These are phyloP conservation scores for Heterochromis multidens DNA, from an alignment of 2,113 vertebrate genomes.

Conservation along the genomic window DNA sequence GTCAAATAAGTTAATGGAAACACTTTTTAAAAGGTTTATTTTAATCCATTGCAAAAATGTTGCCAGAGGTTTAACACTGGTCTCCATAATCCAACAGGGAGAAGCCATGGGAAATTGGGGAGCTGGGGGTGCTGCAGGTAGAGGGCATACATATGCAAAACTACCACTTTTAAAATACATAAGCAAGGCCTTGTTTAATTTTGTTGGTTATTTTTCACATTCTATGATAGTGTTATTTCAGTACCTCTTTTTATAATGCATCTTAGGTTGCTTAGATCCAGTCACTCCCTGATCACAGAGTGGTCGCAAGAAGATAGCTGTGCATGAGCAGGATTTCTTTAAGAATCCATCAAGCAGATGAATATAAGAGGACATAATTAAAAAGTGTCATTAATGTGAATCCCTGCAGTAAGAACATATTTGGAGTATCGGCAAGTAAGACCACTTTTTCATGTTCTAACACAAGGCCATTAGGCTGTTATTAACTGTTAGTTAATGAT, in stretches of 20 bases:
- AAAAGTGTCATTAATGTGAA: not conserved
- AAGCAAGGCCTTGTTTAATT: not conserved
- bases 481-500: not conserved
- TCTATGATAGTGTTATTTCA: not conserved
- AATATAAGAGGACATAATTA: not conserved
- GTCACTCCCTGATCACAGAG: not conserved
- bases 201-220: not conserved
- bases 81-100: not conserved
- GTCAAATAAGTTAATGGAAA: no score
- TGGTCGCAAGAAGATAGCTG: not conserved
- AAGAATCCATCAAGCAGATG: not conserved
- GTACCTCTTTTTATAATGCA: not conserved
- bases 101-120: not conserved
- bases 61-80: not conserved
- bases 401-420: not conserved
- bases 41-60: not conserved
- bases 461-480: not conserved
- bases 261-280: not conserved
- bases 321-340: not conserved
- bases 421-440: not conserved
- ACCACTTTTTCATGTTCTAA: not conserved
- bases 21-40: not conserved
- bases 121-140: no score
- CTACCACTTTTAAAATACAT: not conserved
- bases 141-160: no score